These are phyloP conservation scores for Hylaeus anthracinus DNA, from an alignment of 1,140 invertebrate species.

Conservation along the genomic window DNA sequence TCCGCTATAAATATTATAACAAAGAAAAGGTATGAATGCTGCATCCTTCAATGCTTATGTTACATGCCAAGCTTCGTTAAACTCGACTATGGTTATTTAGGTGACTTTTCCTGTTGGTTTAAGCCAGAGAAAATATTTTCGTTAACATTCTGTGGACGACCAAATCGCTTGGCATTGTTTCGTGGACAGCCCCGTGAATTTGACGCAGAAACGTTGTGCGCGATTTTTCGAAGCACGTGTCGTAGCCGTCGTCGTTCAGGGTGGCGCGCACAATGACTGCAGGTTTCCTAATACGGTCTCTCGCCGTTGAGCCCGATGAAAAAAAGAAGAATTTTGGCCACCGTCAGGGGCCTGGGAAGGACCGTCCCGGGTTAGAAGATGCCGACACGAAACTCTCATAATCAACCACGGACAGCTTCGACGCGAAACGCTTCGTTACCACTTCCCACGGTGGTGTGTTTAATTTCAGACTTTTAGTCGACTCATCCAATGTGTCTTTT, in stretches of 20 bases:
- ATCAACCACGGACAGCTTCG: not conserved
- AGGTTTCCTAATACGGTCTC: conserved; percentile 76
- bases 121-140: too few species aligned
- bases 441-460: too few species aligned
- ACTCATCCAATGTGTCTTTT: too few species aligned
- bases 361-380: conserved; percentile 33
- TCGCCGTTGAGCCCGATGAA: conserved; percentile 54
- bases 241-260: conserved; percentile 45
- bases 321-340: conserved; percentile 70
- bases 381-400: conserved; percentile 50
- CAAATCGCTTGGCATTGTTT: too few species aligned
- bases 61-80: too few species aligned
- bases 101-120: too few species aligned
- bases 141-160: too few species aligned
- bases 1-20: too few species aligned
- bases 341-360: conserved; percentile 45
- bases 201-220: not conserved
- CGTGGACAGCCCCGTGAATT: not conserved
- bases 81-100: too few species aligned
- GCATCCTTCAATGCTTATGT: too few species aligned
- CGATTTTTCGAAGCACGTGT: conserved; percentile 1
- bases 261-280: conserved; percentile 72
- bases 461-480: too few species aligned
- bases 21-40: too few species aligned
- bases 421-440: not conserved